Evolutionary conservation across 2,888 invertebrate genomes (phyloP), one percentile per base, ranked within the genome.

Genomic region (Girardia tigrina): DNA sequence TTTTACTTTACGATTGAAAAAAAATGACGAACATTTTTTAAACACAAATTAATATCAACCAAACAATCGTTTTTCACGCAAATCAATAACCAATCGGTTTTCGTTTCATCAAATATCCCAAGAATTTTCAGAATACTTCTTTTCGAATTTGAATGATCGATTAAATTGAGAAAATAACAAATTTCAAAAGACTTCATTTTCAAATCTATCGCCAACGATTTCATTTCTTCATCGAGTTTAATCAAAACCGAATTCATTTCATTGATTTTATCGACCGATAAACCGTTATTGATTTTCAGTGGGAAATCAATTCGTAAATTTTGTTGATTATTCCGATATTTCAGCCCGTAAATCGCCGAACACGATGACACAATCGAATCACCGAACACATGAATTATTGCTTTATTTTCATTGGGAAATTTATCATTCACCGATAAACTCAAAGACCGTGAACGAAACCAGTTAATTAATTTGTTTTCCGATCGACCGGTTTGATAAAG

Each of bases 381-480:
- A 12, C 56, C 56, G n/a, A 56, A 56, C 4, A 56, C 56, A 20
- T 56, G n/a, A 56, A 56, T 56, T 4, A 56, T 6, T 4, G 2
- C n/a, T 56, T 56, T 56, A 56, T n/a, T 56, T n/a, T 56, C 56
- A 20, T 56, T 23, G 4, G 56, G 4, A 23, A 56, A n/a, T 56
- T 56, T 56, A 8, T 56, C 56, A 56, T 56, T 56, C 4, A 56
- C n/a, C 4, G 56, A 56, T 20, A 56, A 56, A 56, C 56, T 56
- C 6, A 56, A 4, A 56, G 56, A 56, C 23, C 56, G n/a, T 56
- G 56, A 56, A 20, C 56, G 56, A 56, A 56, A 56, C 56, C 56
- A 56, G n/a, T 56, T 56, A n/a, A 56, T n/a, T 56, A 56, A 23
- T 56, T 56, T 56, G n/a, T 56, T 56, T 56, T 56, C 56, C 23